Conservation (phyloP, 2,888 invertebrate species). For the Tenodera sinensis region DNA sequence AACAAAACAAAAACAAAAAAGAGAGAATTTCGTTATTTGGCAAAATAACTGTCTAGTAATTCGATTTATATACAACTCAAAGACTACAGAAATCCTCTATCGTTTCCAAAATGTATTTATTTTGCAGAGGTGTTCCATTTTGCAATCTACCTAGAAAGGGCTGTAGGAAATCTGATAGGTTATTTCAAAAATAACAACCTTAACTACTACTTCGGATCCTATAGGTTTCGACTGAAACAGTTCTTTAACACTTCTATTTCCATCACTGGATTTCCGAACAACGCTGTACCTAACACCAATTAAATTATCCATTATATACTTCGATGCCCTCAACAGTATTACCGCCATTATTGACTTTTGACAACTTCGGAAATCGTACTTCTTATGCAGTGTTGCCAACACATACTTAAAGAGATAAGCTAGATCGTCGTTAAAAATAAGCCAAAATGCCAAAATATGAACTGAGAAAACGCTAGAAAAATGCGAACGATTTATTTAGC, state of each 20-base stretch:
- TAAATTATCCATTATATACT: background rate
- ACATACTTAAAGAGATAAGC: no score
- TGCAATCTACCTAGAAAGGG: no score
- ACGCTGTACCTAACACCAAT: background rate
- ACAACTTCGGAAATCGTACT: no score
- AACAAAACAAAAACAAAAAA: no score
- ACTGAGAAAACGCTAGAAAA: no score
- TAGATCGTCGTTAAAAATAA: no score
- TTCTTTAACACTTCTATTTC: background rate
- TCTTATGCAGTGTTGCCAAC: no score
- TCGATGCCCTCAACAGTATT: background rate
- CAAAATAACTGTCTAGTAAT: background rate
- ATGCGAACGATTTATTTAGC: no score
- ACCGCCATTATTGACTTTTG: background rate
- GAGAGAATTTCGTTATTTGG: background rate
- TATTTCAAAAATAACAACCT: background rate
- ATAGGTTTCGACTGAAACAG: background rate
- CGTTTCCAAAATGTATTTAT: background rate
- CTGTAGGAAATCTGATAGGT: background rate
- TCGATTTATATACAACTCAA: background rate
- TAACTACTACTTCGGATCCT: slow-evolving; percentile 9
- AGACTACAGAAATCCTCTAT: background rate
- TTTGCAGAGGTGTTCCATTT: no score
- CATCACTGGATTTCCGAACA: background rate
- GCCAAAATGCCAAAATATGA: no score